These are phyloP conservation scores for Pitta sordida DNA, from an alignment of 2,113 vertebrate species.

Conservation along the genomic window DNA sequence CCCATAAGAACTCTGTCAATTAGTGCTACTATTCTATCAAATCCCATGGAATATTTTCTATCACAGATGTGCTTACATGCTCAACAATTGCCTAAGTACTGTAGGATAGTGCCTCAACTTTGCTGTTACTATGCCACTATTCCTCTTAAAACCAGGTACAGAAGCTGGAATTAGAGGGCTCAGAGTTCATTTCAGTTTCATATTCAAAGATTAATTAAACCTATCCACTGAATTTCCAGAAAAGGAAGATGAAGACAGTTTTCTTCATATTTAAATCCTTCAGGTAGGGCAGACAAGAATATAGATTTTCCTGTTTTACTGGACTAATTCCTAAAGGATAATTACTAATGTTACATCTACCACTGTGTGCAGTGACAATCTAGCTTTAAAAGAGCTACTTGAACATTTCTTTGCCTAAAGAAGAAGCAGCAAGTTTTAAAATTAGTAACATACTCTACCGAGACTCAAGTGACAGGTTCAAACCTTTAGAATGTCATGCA, in stretches of 20 bases:
- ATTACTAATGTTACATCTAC: constrained; percentile 16
- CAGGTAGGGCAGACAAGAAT: not conserved
- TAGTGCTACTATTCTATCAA: not conserved
- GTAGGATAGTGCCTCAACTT: not conserved
- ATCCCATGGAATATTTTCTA: not conserved
- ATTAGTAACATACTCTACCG: not conserved
- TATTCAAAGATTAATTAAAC: constrained; percentile 38
- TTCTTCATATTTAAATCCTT: constrained; percentile 21
- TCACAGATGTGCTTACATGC: not conserved
- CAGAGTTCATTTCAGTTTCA: constrained; percentile 6
- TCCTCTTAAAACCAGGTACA: not conserved
- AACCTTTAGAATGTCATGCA: constrained; percentile 14
- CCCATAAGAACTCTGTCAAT: not conserved
- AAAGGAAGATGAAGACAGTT: not conserved
- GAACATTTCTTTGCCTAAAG: constrained; percentile 10
- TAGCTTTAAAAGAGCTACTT: constrained; percentile 10
- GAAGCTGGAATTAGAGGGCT: not conserved
- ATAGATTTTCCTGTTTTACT: not conserved
- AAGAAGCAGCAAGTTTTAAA: constrained; percentile 48
- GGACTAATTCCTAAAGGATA: constrained; percentile 25
- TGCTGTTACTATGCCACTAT: not conserved
- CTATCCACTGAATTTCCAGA: not conserved
- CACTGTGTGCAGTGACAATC: not conserved
- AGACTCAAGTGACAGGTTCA: constrained; percentile 50
- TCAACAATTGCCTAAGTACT: not conserved